Conservation (phyloP, 2,113 vertebrate genomes). For the Oceanodroma tethys region DNA sequence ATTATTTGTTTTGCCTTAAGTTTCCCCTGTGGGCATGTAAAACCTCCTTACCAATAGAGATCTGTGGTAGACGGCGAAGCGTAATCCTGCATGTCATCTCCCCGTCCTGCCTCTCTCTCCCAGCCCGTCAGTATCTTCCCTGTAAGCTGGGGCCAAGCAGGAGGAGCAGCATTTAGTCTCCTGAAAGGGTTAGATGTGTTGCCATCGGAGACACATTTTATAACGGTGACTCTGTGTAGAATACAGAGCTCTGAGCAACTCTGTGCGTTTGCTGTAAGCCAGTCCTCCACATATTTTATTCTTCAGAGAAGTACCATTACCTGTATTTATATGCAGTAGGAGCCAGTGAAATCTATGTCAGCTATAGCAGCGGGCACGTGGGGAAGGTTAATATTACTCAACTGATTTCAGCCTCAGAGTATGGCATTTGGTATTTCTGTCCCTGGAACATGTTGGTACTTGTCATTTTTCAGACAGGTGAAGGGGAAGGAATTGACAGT, state of each 20-base stretch:
- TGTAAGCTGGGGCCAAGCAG: neutral
- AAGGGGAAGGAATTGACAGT: neutral
- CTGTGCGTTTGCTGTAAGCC: neutral
- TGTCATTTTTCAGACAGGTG: neutral
- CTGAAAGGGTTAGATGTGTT: neutral
- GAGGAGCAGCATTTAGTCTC: neutral
- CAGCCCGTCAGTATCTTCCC: neutral
- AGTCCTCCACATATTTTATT: neutral
- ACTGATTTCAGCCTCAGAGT: conserved; percentile 33
- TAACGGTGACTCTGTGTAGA: neutral
- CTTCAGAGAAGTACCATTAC: neutral
- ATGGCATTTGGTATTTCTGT: conserved; percentile 48
- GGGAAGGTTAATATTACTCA: conserved; percentile 8
- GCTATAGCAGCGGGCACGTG: neutral
- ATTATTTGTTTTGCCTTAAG: conserved; percentile 24
- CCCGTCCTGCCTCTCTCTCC: neutral
- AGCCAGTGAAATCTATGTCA: neutral
- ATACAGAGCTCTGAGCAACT: neutral
- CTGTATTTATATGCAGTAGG: neutral
- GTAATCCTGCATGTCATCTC: neutral
- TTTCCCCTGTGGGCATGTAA: conserved; percentile 6
- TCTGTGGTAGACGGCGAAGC: neutral
- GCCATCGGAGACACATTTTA: neutral
- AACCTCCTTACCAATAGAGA: neutral
- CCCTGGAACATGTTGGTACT: neutral